These are phyloP conservation scores for Desmophyllum pertusum DNA, from an alignment of 92 coral and sea anemone genomes.

Conservation along the genomic window DNA sequence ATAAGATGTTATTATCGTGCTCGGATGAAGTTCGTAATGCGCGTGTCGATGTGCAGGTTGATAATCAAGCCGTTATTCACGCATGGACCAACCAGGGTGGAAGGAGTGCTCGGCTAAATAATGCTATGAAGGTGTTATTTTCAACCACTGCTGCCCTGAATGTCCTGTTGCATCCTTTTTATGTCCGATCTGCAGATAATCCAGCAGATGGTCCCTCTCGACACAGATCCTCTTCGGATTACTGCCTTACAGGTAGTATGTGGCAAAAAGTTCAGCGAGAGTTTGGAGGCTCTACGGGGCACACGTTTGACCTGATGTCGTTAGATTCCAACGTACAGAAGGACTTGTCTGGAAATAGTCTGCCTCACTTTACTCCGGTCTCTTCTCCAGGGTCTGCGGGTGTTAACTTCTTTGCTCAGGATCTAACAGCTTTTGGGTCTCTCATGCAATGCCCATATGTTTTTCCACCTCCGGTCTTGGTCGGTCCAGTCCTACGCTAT, in stretches of 20 bases:
- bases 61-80: constrained; percentile 42
- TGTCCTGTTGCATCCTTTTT: constrained; percentile 22
- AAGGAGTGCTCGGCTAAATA: constrained; percentile 29
- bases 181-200: constrained; percentile 25
- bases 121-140: constrained; percentile 40
- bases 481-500: constrained; percentile 57
- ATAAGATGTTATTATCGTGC: constrained; percentile 41
- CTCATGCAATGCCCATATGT: constrained; percentile 56
- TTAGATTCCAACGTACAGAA: constrained; percentile 55
- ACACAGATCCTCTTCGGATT: constrained; percentile 32
- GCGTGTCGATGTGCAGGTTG: constrained; percentile 48
- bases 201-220: constrained; percentile 61
- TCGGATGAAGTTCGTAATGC: constrained; percentile 29
- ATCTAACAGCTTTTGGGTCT: neutral
- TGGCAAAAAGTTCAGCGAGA: constrained; percentile 35
- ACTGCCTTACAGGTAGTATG: constrained; percentile 31
- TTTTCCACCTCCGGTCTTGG: constrained; percentile 52
- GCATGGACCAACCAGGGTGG: constrained; percentile 52
- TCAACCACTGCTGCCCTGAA: constrained; percentile 8
- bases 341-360: constrained; percentile 33
- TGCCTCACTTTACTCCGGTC: constrained; percentile 41
- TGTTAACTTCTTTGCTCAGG: constrained; percentile 50
- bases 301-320: constrained; percentile 61
- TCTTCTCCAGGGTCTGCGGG: constrained; percentile 51
- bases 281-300: constrained; percentile 47